These are phyloP conservation scores for Eristalis arbustorum DNA, from an alignment of 2,888 invertebrate species.

Conservation along the genomic window DNA sequence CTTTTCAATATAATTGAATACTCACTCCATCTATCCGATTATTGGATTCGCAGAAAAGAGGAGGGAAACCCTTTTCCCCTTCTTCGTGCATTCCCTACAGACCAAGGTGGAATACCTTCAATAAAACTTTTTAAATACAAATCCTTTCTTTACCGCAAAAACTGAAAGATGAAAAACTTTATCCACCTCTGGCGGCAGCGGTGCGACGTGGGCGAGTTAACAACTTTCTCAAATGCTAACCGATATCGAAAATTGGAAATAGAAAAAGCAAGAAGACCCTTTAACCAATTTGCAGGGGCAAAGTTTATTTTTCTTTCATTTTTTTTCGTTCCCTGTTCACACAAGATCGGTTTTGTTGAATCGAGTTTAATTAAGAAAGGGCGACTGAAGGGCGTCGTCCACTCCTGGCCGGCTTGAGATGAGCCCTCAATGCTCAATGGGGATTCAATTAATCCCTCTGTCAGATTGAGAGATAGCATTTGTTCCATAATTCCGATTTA, in stretches of 20 bases:
- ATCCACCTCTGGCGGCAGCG: background rate
- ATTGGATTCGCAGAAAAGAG: background rate
- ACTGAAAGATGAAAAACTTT: background rate
- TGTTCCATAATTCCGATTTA: background rate
- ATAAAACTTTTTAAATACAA: conserved; percentile 2
- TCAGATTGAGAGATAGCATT: background rate
- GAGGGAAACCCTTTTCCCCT: background rate
- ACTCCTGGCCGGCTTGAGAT: background rate
- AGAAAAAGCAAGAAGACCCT: background rate
- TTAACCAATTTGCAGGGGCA: background rate
- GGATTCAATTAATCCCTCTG: background rate
- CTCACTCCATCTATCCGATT: background rate
- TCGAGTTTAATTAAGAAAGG: background rate
- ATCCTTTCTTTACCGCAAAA: background rate
- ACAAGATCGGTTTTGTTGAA: background rate
- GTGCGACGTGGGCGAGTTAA: too few species aligned
- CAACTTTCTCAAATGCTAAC: background rate
- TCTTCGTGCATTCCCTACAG: background rate
- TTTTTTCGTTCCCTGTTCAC: background rate
- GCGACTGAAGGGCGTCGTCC: background rate
- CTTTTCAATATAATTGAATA: background rate
- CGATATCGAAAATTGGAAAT: background rate
- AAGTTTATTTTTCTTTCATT: background rate
- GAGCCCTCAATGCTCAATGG: background rate
- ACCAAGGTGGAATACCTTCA: background rate